Conservation (phyloP, 2,888 invertebrate genomes). For the Scaptomyza reducta region DNA sequence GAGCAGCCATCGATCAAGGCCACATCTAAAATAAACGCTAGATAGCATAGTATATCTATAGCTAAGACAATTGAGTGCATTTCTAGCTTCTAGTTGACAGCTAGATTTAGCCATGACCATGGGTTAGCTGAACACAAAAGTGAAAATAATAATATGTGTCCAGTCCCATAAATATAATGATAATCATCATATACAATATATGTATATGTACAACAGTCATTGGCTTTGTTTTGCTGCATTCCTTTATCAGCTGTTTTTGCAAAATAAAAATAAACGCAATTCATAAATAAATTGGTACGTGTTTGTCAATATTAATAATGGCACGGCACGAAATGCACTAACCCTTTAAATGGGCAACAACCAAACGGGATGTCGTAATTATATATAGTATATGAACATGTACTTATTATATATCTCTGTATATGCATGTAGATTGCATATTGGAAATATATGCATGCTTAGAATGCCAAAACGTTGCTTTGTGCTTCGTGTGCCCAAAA, state of each 20-base stretch:
- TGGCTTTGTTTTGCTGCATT: conserved; percentile 47
- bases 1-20: conserved; percentile 56
- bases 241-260: conserved; percentile 54
- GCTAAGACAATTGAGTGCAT: conserved; percentile 22
- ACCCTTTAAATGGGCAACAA: conserved; percentile 30
- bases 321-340: conserved; percentile 44
- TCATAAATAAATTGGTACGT: conserved; percentile 43
- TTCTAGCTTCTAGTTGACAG: conserved; percentile 8
- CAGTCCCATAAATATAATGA: neutral
- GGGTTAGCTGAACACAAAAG: conserved; percentile 49
- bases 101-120: conserved; percentile 37
- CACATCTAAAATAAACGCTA: conserved; percentile 49
- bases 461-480: conserved; percentile 27
- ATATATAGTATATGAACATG: conserved; percentile 2
- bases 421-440: conserved; percentile 31
- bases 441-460: conserved; percentile 36
- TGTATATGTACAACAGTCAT: conserved; percentile 42
- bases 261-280: conserved; percentile 53
- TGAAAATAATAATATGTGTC: conserved; percentile 39
- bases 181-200: neutral
- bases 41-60: conserved; percentile 26
- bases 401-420: neutral
- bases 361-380: conserved; percentile 30
- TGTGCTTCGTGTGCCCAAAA: neutral
- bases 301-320: conserved; percentile 37